phyloP scores from a whole-genome alignment of 2,797 vertebrate genomes.

The Acrossocheilus wenchowensis region DNA sequence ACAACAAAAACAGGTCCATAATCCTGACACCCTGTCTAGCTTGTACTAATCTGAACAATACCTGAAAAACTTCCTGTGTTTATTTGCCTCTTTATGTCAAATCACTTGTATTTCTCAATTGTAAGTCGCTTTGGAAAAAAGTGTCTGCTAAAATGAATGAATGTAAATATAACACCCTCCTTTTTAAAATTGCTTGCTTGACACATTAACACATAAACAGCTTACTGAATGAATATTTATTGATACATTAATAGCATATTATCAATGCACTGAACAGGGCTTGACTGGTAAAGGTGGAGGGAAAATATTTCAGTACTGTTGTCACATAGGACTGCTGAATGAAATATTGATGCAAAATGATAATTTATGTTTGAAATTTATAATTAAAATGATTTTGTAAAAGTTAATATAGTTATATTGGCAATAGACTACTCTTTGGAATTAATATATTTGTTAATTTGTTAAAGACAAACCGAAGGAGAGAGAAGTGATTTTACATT shows the following conservation, averaged over 20 bases:
- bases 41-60: no score
- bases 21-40: no score
- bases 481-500: no score
- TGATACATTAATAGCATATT: not conserved
- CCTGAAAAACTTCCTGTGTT: no score
- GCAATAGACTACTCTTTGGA: conserved; percentile 5
- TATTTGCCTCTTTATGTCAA: no score
- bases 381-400: not conserved
- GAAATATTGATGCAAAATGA: not conserved
- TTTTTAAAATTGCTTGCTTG: not conserved
- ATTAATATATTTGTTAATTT: not conserved
- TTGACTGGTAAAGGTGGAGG: not conserved
- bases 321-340: not conserved
- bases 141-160: no score
- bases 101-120: no score
- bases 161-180: no score
- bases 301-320: not conserved
- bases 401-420: not conserved
- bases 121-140: no score
- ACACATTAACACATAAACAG: not conserved
- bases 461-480: no score
- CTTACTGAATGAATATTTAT: not conserved
- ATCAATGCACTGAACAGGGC: no score
- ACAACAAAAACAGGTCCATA: no score
- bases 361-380: not conserved